Conservation (phyloP, 2,113 vertebrate species). For the Rhinichthys klamathensis region DNA sequence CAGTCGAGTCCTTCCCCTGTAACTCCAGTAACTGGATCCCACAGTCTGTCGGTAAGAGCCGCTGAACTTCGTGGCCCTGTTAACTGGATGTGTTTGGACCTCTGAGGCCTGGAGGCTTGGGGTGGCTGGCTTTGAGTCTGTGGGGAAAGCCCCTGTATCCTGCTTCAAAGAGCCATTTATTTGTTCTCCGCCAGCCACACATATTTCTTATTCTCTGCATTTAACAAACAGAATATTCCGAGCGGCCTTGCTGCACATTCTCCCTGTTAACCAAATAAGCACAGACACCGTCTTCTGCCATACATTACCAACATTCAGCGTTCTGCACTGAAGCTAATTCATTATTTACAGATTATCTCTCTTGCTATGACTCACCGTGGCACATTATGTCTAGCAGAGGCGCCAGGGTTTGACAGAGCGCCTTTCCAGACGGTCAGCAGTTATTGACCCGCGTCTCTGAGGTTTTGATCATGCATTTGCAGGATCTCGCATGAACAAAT, state of each 20-base stretch:
- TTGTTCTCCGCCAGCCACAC: constrained; percentile 35
- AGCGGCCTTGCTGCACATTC: constrained; percentile 21
- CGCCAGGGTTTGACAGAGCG: constrained; percentile 60
- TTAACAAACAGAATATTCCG: constrained; percentile 33
- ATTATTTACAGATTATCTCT: constrained; percentile 64
- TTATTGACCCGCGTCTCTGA: constrained; percentile 57
- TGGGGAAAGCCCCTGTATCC: constrained; percentile 57
- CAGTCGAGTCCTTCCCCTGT: constrained; percentile 42
- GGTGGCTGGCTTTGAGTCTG: constrained; percentile 48
- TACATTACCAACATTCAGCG: constrained; percentile 47
- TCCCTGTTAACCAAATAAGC: constrained; percentile 26
- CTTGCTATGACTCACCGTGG: constrained; percentile 61
- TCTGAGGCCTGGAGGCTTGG: constrained; percentile 52
- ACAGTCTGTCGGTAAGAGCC: constrained; percentile 55
- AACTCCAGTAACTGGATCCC: constrained; percentile 59
- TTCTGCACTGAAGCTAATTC: constrained; percentile 54
- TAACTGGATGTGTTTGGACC: constrained; percentile 62
- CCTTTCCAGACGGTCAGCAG: constrained; percentile 60
- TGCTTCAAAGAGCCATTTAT: constrained; percentile 46
- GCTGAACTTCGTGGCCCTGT: constrained; percentile 57
- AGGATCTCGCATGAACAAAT: constrained; percentile 45
- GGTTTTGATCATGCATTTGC: constrained; percentile 61
- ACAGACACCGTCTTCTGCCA: constrained; percentile 43
- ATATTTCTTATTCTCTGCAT: constrained; percentile 38
- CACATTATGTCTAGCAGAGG: constrained; percentile 62